These are phyloP conservation scores for Melangyna quadrimaculata DNA, from an alignment of 2,888 invertebrate species.

Conservation along the genomic window DNA sequence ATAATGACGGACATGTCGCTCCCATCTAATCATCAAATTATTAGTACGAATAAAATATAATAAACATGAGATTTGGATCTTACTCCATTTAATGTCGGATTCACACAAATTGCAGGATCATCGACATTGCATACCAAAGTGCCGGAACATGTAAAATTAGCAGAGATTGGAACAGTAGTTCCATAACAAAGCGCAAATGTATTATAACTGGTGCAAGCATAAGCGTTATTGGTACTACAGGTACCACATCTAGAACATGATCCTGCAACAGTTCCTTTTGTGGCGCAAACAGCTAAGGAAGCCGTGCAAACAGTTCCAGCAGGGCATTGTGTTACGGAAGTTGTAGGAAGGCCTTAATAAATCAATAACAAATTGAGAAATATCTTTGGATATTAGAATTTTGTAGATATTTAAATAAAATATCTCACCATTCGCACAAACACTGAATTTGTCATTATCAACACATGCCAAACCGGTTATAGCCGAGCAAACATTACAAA, in stretches of 20 bases:
- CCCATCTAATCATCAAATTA: constrained; percentile 32
- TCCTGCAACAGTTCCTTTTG: background rate
- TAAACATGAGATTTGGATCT: background rate
- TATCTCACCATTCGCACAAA: constrained; percentile 44
- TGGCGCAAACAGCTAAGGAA: background rate
- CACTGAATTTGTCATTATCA: constrained; percentile 14
- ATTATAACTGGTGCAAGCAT: constrained; percentile 33
- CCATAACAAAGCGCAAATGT: constrained; percentile 36
- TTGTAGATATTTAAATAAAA: background rate
- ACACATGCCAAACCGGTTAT: constrained; percentile 36
- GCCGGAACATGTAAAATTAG: constrained; percentile 5
- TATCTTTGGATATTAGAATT: background rate
- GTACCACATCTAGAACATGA: constrained; percentile 23
- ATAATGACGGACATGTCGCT: constrained; percentile 29
- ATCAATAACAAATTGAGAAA: background rate
- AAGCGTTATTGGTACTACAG: background rate
- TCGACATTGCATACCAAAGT: constrained; percentile 29
- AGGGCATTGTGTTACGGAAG: constrained; percentile 7
- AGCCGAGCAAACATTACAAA: constrained; percentile 54
- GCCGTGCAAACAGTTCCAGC: constrained; percentile 34
- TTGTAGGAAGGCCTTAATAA: constrained; percentile 17
- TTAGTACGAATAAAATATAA: background rate
- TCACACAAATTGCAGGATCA: constrained; percentile 29
- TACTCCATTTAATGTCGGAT: constrained; percentile 23
- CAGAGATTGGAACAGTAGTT: background rate